Base-by-base conservation (phyloP, 2,888 invertebrate genomes). In the Hydraecia micacea region DNA sequence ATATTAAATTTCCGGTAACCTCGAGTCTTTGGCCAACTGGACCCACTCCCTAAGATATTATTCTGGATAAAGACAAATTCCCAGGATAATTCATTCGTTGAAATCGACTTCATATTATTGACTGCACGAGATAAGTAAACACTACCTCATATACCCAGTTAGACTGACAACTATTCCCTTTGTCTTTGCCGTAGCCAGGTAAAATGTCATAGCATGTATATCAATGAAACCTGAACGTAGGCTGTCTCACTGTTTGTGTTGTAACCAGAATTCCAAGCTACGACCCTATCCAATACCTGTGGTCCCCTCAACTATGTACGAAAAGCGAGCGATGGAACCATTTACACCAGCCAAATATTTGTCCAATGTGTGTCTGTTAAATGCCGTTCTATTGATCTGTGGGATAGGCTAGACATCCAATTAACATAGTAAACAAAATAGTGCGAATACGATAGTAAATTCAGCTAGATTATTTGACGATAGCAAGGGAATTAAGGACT, bases 331-430 rank as follows among this genome's bases (percentile, higher is more conserved):
- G 39, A 32, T 11, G 25, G 65, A 52, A 28, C 42, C 62, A 42
- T 79, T 79, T 72, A 75, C 78, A 67, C 68, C 28, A 42, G 3
- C 25, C 80, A 85, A 87, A 88, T 84, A 84, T 89, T 89, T 84
- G 81, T 55, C 65, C 18, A 77, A 52, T 70, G 80, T 80, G 79
- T 79, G 81, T 78, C 77, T 67, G 79, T 83, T 81, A 79, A 88
- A 86, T 83, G 84, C 78, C 75, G 74, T 71, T 77, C 69, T 88
- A 89, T 89, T 73, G 90, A 89, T 87, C 82, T 75, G 78, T 70
- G 42, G 46, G 77, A 32, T 75, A 67, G 83, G 63, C 89, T 83
- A 82, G 82, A 85, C 82, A 78, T 77, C 39, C 70, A 84, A 82
- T 83, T 87, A 84, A 67, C 73, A 70, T 73, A 49, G 86, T 83